Evolutionary conservation across 1,140 invertebrate genomes (phyloP).

Genomic region (Drosophila nannoptera): DNA sequence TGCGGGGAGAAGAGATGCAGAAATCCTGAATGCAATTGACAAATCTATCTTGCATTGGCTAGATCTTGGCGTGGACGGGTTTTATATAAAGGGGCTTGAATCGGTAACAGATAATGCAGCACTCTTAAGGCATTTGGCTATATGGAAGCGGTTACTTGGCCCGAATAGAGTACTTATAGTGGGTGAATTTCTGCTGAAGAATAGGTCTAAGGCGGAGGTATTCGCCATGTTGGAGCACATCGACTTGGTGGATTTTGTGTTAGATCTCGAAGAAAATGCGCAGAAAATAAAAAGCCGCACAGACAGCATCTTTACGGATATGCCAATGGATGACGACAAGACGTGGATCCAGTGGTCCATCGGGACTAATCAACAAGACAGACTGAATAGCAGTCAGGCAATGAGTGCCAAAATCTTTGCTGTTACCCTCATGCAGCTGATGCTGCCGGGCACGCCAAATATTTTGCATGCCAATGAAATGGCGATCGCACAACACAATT

Average conservation of each 20-base stretch:
- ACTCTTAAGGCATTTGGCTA: constrained; percentile 80
- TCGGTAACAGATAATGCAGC: constrained; percentile 79
- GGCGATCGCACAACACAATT: constrained; percentile 81
- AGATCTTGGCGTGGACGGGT: constrained; percentile 85
- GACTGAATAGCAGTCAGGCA: constrained; percentile 79
- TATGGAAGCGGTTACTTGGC: constrained; percentile 85
- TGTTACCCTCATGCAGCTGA: constrained; percentile 84
- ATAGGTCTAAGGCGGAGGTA: constrained; percentile 74
- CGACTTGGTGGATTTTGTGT: constrained; percentile 85
- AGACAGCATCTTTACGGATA: constrained; percentile 80
- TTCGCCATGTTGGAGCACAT: constrained; percentile 83
- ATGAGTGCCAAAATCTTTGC: constrained; percentile 81
- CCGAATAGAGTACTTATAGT: constrained; percentile 84
- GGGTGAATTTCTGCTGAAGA: constrained; percentile 81
- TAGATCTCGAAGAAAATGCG: constrained; percentile 82
- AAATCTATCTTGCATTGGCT: constrained; percentile 84
- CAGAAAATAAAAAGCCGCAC: constrained; percentile 82
- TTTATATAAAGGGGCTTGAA: constrained; percentile 87
- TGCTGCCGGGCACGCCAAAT: constrained; percentile 88
- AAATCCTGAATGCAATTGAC: constrained; percentile 54
- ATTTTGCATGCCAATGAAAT: constrained; percentile 92
- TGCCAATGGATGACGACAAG: constrained; percentile 67
- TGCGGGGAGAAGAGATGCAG: neutral
- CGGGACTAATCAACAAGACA: constrained; percentile 82
- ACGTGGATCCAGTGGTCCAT: constrained; percentile 90